Evolutionary conservation across 2,888 invertebrate species (phyloP).

Genomic region (Clepsis dumicolana): DNA sequence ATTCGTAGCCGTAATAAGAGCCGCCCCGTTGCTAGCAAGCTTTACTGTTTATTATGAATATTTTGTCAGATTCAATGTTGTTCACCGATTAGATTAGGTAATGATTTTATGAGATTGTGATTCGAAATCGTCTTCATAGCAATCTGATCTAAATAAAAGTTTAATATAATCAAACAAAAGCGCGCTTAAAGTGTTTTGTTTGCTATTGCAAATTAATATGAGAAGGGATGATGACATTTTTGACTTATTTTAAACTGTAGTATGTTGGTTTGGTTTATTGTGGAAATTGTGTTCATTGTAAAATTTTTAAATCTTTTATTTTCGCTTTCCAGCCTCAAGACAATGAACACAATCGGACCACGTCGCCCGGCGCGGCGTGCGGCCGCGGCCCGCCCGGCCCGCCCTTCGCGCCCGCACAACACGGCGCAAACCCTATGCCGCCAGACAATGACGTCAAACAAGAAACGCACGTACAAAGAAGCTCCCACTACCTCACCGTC

Average conservation of each 20-base stretch:
- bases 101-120: slow-evolving; percentile 25
- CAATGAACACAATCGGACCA: slow-evolving; percentile 64
- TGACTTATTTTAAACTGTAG: not conserved
- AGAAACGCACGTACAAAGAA: slow-evolving; percentile 73
- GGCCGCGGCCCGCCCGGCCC: slow-evolving; percentile 54
- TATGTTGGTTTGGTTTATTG: not conserved
- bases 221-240: not conserved
- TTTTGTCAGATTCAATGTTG: slow-evolving; percentile 52
- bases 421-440: slow-evolving; percentile 57
- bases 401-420: slow-evolving; percentile 61
- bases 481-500: slow-evolving; percentile 80
- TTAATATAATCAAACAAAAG: not conserved
- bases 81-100: slow-evolving; percentile 42
- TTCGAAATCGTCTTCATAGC: not conserved
- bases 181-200: not conserved
- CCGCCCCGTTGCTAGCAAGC: slow-evolving; percentile 68
- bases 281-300: not conserved
- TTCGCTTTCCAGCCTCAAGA: slow-evolving; percentile 68
- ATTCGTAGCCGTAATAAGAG: slow-evolving; percentile 71
- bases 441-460: slow-evolving; percentile 70
- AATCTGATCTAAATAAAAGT: not conserved
- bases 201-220: not conserved
- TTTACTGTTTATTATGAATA: slow-evolving; percentile 53
- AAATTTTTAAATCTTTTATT: slow-evolving; percentile 7
- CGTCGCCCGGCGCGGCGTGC: slow-evolving; percentile 59